Evolutionary conservation across 2,797 vertebrate genomes (phyloP).

Genomic region (Melopsittacus undulatus): DNA sequence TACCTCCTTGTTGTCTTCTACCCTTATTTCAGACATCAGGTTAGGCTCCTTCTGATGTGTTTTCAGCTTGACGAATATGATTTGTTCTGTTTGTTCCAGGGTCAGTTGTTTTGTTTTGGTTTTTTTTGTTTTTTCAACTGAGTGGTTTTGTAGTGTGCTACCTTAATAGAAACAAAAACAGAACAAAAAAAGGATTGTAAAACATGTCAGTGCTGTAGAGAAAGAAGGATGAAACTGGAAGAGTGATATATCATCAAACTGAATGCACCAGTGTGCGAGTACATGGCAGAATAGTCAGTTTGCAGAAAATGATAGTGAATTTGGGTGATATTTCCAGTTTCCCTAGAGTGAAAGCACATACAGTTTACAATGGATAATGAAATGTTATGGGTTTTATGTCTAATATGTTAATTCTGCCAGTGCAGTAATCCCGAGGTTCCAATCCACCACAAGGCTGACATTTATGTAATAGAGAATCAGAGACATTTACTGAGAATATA

Average conservation of each 20-base stretch:
- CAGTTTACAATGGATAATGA: constrained; percentile 27
- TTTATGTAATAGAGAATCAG: constrained; percentile 13
- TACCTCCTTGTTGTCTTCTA: not conserved
- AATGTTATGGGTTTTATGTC: constrained; percentile 35
- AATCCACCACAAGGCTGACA: not conserved
- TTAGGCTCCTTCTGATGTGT: not conserved
- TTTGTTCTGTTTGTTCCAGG: not conserved
- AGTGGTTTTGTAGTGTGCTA: not conserved
- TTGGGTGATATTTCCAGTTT: constrained; percentile 31
- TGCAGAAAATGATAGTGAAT: constrained; percentile 12
- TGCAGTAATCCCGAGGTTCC: constrained; percentile 15
- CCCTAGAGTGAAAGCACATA: not conserved
- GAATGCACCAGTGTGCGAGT: not conserved
- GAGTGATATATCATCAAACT: not conserved
- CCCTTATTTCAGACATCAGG: not conserved
- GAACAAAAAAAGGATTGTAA: not conserved
- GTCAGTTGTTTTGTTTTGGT: not conserved
- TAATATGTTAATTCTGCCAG: constrained; percentile 29
- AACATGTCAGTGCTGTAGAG: not conserved
- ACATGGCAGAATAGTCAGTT: not conserved
- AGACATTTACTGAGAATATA: constrained; percentile 11
- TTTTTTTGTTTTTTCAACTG: not conserved
- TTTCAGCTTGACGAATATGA: not conserved
- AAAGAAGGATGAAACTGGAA: not conserved
- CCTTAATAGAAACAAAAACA: not conserved